phyloP scores from a whole-genome alignment of 2,888 invertebrate species.

The Pseudococcus viburni region DNA sequence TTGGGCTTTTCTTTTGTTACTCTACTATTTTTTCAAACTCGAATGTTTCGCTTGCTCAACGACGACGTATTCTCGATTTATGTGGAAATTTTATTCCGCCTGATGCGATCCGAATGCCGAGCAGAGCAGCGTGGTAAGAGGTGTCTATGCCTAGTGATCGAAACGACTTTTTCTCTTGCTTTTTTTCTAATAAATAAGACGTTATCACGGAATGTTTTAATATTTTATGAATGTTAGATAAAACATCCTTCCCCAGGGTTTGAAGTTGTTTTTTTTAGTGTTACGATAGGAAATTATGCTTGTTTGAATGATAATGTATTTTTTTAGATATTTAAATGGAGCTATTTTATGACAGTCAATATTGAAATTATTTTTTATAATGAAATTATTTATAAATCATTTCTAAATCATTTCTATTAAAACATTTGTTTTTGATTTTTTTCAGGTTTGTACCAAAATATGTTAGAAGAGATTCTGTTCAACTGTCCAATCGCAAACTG shows the following conservation, averaged over 20 bases:
- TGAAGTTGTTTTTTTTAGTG: neutral
- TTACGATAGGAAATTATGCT: neutral
- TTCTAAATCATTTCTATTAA: no score
- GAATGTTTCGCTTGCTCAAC: slow-evolving; percentile 18
- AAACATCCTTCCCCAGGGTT: neutral
- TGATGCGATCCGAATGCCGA: neutral
- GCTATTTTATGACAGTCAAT: no score
- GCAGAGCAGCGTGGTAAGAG: neutral
- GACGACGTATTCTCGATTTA: slow-evolving; percentile 38
- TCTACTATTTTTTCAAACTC: slow-evolving; percentile 14
- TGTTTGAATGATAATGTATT: neutral
- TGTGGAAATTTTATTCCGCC: slow-evolving; percentile 50
- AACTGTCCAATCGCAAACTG: no score
- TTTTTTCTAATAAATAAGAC: slow-evolving; percentile 15
- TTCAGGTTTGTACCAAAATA: no score
- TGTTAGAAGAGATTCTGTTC: no score
- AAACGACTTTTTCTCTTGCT: neutral
- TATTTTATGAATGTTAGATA: neutral
- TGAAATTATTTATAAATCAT: no score
- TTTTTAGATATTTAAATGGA: no score
- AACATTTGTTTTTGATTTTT: no score
- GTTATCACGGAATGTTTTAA: slow-evolving; percentile 14
- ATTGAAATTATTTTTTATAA: no score
- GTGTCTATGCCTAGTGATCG: slow-evolving; percentile 26
- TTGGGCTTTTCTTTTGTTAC: slow-evolving; percentile 7